These are phyloP conservation scores for Perognathus longimembris DNA, from an alignment of 2,113 vertebrate species.

Conservation along the genomic window DNA sequence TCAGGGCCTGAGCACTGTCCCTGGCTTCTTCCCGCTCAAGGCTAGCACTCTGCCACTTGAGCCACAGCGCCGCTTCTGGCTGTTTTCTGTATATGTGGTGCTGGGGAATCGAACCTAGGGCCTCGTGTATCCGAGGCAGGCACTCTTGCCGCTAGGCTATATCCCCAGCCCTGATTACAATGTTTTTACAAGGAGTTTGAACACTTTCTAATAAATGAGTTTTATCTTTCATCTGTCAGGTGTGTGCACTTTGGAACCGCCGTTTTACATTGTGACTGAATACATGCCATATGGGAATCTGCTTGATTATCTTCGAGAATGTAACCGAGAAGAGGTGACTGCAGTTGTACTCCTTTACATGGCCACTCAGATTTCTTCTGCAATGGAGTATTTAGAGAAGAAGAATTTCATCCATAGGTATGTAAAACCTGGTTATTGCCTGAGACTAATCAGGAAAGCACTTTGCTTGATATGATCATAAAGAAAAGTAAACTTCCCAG, in stretches of 20 bases:
- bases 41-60: too few relatives aligned
- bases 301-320: slow-evolving; percentile 97
- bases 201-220: not conserved
- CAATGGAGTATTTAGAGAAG: slow-evolving; percentile 99
- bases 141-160: too few relatives aligned
- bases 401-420: slow-evolving; percentile 99
- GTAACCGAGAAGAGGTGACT: slow-evolving; percentile 96
- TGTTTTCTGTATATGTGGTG: too few relatives aligned
- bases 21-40: too few relatives aligned
- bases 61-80: too few relatives aligned
- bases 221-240: slow-evolving; percentile 84
- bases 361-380: slow-evolving; percentile 99
- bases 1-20: too few relatives aligned
- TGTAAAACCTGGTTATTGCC: slow-evolving; percentile 16
- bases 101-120: too few relatives aligned
- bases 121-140: too few relatives aligned
- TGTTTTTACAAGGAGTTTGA: too few relatives aligned
- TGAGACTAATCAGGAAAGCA: not conserved
- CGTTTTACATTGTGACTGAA: slow-evolving; percentile 98
- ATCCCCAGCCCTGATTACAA: too few relatives aligned
- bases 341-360: slow-evolving; percentile 98
- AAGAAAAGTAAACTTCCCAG: not conserved
- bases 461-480: not conserved
- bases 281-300: slow-evolving; percentile 99
- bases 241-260: slow-evolving; percentile 98